These are phyloP conservation scores for Phoxinus dragarum DNA, from an alignment of 2,797 vertebrate species.

Conservation along the genomic window DNA sequence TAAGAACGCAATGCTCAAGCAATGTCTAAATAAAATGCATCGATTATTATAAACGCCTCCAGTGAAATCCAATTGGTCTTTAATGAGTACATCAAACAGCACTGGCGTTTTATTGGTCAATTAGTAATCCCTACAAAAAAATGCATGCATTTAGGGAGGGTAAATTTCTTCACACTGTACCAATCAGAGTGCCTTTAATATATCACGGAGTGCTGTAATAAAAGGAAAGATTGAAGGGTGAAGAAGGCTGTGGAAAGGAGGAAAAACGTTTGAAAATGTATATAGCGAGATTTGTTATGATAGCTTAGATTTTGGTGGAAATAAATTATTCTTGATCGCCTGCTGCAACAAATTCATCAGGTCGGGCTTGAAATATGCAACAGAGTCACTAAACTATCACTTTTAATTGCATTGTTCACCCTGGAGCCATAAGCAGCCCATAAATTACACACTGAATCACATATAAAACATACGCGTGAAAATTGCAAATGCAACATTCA, in stretches of 20 bases:
- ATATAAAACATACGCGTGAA: background rate
- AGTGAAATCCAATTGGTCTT: slow-evolving; percentile 85
- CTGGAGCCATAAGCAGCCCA: background rate
- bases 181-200: slow-evolving; percentile 80
- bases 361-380: background rate
- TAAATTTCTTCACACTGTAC: slow-evolving; percentile 78
- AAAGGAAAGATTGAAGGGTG: background rate
- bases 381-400: background rate
- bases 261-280: slow-evolving; percentile 1
- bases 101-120: slow-evolving; percentile 88
- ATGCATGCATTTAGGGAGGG: slow-evolving; percentile 64
- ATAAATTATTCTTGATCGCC: background rate
- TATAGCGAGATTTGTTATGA: background rate
- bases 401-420: background rate
- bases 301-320: background rate
- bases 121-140: slow-evolving; percentile 88
- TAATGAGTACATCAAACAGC: slow-evolving; percentile 81
- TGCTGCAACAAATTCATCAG: slow-evolving; percentile 3
- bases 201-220: background rate
- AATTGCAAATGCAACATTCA: background rate
- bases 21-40: slow-evolving; percentile 38
- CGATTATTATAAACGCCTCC: slow-evolving; percentile 41
- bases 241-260: background rate
- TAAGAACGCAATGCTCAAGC: slow-evolving; percentile 10
- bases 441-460: slow-evolving; percentile 1